These are phyloP conservation scores for Panopea generosa DNA, from an alignment of 2,888 invertebrate species.

Conservation along the genomic window DNA sequence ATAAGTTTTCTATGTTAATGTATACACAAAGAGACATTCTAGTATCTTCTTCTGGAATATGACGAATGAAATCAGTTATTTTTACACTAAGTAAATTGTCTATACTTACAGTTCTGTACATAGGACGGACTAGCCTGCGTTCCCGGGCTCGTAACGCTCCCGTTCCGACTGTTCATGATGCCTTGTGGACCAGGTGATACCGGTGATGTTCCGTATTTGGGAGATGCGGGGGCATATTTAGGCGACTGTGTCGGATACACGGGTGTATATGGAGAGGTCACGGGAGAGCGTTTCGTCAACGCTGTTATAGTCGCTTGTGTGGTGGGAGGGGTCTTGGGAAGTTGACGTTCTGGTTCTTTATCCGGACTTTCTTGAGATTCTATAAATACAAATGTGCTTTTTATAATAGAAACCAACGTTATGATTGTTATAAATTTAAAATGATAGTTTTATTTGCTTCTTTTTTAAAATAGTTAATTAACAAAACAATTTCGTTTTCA, in stretches of 20 bases:
- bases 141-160: slow-evolving; percentile 6
- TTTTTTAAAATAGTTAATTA: too few species aligned
- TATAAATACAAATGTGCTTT: slow-evolving; percentile 1
- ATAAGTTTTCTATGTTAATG: too few species aligned
- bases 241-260: slow-evolving; percentile 15
- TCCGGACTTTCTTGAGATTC: slow-evolving; percentile 39
- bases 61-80: too few species aligned
- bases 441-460: too few species aligned
- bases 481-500: too few species aligned
- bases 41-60: too few species aligned
- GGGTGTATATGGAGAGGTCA: slow-evolving; percentile 35
- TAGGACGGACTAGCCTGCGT: slow-evolving; percentile 7
- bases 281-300: slow-evolving; percentile 41
- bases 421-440: too few species aligned
- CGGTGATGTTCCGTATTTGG: background rate
- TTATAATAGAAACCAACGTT: too few species aligned
- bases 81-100: too few species aligned
- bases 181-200: too few species aligned
- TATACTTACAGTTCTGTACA: slow-evolving; percentile 48
- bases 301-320: slow-evolving; percentile 8
- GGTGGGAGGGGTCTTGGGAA: slow-evolving; percentile 41
- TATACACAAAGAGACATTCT: too few species aligned
- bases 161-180: slow-evolving; percentile 1
- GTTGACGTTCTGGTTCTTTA: slow-evolving; percentile 40
- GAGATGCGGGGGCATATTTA: slow-evolving; percentile 1